Evolutionary conservation across 2,888 invertebrate species (phyloP), one percentile per base, ranked within the genome.

Genomic region (Willowsia nigromaculata): DNA sequence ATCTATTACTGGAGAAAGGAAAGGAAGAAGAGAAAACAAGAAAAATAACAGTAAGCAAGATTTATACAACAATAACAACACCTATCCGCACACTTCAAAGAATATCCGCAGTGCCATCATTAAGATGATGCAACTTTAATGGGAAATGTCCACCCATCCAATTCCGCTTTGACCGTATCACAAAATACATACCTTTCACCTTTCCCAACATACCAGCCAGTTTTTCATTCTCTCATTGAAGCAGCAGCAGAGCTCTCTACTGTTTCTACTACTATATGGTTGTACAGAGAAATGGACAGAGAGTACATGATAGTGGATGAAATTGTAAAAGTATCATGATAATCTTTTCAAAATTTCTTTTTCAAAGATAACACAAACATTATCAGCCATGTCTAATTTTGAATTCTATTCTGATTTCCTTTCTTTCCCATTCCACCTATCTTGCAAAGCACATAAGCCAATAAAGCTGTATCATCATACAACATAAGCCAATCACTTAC

Each of bases 61-160:
- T 86, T 86, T 86, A 86, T 86, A 86, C 50, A 78, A 86, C 65
- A 80, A 68, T 78, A 80, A 80, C 80, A 80, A 80, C 78, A 86
- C 78, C 78, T 80, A 53, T 81, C 68, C 87, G 47, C 81, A 81
- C 85, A 85, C 78, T 78, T 78, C 78, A 87, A 87, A 87, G 33
- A 87, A 71, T 53, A 81, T 81, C 87, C 87, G 87, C 81, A 81
- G 71, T 87, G 87, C 87, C 56, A 87, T 87, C 87, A 87, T 87
- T 87, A 87, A 87, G 80, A 87, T 87, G 59, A 87, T 87, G 87
- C 81, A 87, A 87, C 56, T 87, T 87, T 87, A 87, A 87, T 87
- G 81, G 87, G 81, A 87, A 81, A 78, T 87, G 87, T 80, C 81
- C 81, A 71, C 80, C 62, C 37, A 22, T 85, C 56, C 84, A 50